Evolutionary conservation across 2,797 vertebrate genomes (phyloP).

Genomic region (Macropodus opercularis): DNA sequence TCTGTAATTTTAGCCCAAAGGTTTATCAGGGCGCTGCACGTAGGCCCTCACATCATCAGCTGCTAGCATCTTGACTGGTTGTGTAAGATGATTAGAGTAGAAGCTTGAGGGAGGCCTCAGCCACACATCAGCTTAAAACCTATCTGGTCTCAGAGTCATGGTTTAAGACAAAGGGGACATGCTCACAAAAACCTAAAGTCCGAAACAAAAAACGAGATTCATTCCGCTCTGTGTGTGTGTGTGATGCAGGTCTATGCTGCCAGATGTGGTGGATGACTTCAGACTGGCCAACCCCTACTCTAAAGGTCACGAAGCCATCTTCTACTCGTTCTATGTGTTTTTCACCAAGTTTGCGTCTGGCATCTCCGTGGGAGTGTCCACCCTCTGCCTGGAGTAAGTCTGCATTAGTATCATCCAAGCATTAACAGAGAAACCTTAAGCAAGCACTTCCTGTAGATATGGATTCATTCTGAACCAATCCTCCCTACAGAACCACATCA

Average conservation of each 20-base stretch:
- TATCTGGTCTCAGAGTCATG: not conserved
- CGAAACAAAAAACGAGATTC: not conserved
- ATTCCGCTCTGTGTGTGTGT: slow-evolving; percentile 28
- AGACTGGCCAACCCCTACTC: slow-evolving; percentile 85
- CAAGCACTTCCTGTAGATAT: too few species aligned
- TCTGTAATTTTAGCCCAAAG: slow-evolving; percentile 58
- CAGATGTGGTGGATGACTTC: slow-evolving; percentile 96
- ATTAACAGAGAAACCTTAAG: too few species aligned
- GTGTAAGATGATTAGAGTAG: slow-evolving; percentile 44
- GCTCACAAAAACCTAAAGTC: slow-evolving; percentile 9
- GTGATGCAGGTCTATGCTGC: slow-evolving; percentile 92
- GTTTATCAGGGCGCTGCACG: slow-evolving; percentile 48
- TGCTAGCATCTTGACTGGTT: slow-evolving; percentile 11
- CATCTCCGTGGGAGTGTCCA: slow-evolving; percentile 93
- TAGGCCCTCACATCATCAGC: slow-evolving; percentile 39
- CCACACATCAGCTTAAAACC: slow-evolving; percentile 6
- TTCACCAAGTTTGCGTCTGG: slow-evolving; percentile 94
- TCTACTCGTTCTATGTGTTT: slow-evolving; percentile 97
- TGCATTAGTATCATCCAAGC: slow-evolving; percentile 6
- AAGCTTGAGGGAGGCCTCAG: slow-evolving; percentile 4
- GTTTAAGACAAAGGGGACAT: slow-evolving; percentile 10
- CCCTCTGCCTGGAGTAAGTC: slow-evolving; percentile 92
- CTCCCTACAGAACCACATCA: too few species aligned
- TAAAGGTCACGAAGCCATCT: slow-evolving; percentile 95
- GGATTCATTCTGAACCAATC: too few species aligned